A percentile compares a stretch with the other conserved stretches of the same genome.
These are phyloP conservation scores for Argentina silus DNA, from an alignment of 2,797 vertebrate species.

Conservation along the genomic window DNA sequence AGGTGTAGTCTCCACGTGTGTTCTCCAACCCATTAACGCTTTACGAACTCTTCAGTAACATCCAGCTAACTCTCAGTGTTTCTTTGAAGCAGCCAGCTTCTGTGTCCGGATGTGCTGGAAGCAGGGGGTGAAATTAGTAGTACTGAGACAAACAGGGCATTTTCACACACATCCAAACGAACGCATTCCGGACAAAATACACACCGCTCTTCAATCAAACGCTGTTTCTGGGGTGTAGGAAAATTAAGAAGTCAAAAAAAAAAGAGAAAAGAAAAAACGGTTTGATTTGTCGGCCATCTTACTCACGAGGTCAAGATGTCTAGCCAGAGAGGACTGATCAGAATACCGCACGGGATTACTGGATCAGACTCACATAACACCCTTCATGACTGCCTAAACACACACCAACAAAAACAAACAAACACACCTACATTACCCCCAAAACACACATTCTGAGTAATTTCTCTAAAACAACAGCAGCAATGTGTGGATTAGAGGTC, in stretches of 20 bases:
- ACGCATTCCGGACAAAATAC: neutral
- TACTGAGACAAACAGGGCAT: neutral
- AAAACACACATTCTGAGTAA: neutral
- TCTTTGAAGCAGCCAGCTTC: neutral
- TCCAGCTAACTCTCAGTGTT: neutral
- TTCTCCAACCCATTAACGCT: slow-evolving; percentile 8
- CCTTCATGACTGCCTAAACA: slow-evolving; percentile 47
- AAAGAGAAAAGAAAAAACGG: neutral
- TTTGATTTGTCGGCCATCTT: neutral
- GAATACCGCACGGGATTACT: slow-evolving; percentile 66
- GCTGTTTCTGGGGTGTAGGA: too few relatives aligned
- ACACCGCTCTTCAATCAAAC: neutral
- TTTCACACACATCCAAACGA: neutral
- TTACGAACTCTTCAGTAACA: neutral
- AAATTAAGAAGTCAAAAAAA: slow-evolving; percentile 9
- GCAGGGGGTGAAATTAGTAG: neutral
- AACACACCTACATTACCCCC: slow-evolving; percentile 26
- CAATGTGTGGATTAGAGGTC: too few relatives aligned
- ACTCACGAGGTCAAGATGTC: slow-evolving; percentile 28
- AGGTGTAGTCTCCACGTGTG: slow-evolving; percentile 36
- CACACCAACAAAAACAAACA: slow-evolving; percentile 31
- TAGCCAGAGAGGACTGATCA: slow-evolving; percentile 52
- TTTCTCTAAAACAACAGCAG: too few relatives aligned
- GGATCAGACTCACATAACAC: slow-evolving; percentile 57
- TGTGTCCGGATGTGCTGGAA: neutral